Evolutionary conservation across 2,797 vertebrate species (phyloP).

Genomic region (Moxostoma hubbsi): DNA sequence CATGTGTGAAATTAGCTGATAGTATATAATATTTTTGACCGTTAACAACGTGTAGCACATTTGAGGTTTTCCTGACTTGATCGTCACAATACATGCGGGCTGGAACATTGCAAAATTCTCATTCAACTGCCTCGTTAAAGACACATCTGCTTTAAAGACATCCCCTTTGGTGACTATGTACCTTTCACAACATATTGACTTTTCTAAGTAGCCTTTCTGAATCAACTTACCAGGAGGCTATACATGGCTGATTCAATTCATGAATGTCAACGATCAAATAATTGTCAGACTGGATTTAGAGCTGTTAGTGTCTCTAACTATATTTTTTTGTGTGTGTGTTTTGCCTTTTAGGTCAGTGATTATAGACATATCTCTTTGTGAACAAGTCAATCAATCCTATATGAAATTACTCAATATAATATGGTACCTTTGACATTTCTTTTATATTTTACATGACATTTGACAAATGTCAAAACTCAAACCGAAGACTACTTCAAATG

Average conservation of each 20-base stretch:
- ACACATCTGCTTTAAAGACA: slow-evolving; percentile 17
- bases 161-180: slow-evolving; percentile 41
- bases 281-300: slow-evolving; percentile 4
- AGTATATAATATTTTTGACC: too few relatives aligned
- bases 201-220: slow-evolving; percentile 50
- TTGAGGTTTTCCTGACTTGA: background rate
- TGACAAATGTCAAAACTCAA: too few relatives aligned
- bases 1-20: too few relatives aligned
- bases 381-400: too few relatives aligned
- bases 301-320: background rate
- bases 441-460: background rate
- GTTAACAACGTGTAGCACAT: too few relatives aligned
- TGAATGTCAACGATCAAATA: slow-evolving; percentile 51
- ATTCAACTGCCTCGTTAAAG: slow-evolving; percentile 7
- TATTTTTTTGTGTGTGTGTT: background rate
- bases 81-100: background rate
- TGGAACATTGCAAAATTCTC: background rate
- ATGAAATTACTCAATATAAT: too few relatives aligned
- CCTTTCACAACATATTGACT: slow-evolving; percentile 50
- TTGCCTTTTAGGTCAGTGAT: background rate
- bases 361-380: too few relatives aligned
- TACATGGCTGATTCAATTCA: slow-evolving; percentile 30
- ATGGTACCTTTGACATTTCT: too few relatives aligned
- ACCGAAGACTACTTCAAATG: too few relatives aligned
- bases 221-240: slow-evolving; percentile 47